phyloP scores from a whole-genome alignment of 1,140 invertebrate species.

The Acromyrmex heyeri region DNA sequence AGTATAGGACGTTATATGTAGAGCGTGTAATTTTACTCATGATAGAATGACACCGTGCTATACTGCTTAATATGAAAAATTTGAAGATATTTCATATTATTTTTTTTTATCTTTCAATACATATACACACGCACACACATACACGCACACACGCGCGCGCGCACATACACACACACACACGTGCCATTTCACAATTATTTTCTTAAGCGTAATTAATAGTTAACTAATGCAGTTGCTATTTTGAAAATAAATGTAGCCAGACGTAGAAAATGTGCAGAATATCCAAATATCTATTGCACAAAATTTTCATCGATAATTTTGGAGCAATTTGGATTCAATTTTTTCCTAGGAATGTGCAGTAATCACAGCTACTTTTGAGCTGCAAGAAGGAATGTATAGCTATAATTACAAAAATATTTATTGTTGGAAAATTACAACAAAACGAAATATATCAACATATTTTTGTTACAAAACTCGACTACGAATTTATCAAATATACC shows the following conservation, averaged over 20 bases:
- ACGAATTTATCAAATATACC: background rate
- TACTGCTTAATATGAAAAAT: slow-evolving; percentile 8
- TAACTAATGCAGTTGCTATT: slow-evolving; percentile 6
- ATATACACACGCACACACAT: background rate
- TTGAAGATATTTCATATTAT: slow-evolving; percentile 15
- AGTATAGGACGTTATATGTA: background rate
- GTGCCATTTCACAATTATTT: slow-evolving; percentile 16
- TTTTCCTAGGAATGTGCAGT: background rate
- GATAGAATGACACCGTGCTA: slow-evolving; percentile 6
- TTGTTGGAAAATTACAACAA: background rate
- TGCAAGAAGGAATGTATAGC: background rate
- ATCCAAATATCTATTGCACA: background rate
- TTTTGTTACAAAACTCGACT: background rate
- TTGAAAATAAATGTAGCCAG: slow-evolving; percentile 4
- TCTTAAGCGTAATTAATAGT: slow-evolving; percentile 33
- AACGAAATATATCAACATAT: background rate
- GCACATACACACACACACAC: background rate
- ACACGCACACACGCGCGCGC: background rate
- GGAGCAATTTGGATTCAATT: background rate
- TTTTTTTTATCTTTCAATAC: background rate
- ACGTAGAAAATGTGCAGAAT: slow-evolving; percentile 19
- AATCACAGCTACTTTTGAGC: background rate
- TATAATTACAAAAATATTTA: background rate
- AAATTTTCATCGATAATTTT: background rate
- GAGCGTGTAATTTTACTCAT: slow-evolving; percentile 12